Evolutionary conservation across 2,888 invertebrate species (phyloP).

Genomic region (Caenorhabditis sinica): DNA sequence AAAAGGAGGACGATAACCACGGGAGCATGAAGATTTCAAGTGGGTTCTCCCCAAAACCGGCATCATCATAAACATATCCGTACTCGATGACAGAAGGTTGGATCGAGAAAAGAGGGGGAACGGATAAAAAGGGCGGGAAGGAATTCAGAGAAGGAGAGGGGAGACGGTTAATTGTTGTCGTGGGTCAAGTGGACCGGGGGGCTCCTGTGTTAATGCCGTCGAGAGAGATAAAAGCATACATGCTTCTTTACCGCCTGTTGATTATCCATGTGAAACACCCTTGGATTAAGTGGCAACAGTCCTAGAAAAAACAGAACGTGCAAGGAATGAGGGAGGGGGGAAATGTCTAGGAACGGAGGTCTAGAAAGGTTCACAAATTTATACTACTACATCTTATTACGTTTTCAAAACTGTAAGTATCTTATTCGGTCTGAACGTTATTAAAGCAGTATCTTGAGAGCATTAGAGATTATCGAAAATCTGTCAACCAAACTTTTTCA

Average conservation of each 20-base stretch:
- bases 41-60: background rate
- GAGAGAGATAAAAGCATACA: conserved; percentile 46
- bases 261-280: conserved; percentile 30
- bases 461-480: too few relatives aligned
- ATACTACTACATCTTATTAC: too few relatives aligned
- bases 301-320: conserved; percentile 30
- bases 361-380: too few relatives aligned
- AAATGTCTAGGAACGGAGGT: background rate
- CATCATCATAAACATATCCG: conserved; percentile 14
- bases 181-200: conserved; percentile 52
- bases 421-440: too few relatives aligned
- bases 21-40: conserved; percentile 58
- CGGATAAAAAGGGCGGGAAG: background rate
- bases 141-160: conserved; percentile 2
- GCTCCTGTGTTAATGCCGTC: conserved; percentile 42
- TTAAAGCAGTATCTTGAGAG: too few relatives aligned
- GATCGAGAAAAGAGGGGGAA: too few relatives aligned
- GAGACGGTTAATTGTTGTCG: conserved; percentile 64
- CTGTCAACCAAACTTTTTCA: too few relatives aligned
- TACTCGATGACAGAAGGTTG: background rate
- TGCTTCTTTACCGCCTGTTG: conserved; percentile 63
- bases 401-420: too few relatives aligned
- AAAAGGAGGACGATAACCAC: conserved; percentile 51
- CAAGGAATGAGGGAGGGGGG: background rate
- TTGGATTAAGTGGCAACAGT: background rate